Base-by-base conservation (phyloP, 2,888 invertebrate genomes). In the Cosmia pyralina region DNA sequence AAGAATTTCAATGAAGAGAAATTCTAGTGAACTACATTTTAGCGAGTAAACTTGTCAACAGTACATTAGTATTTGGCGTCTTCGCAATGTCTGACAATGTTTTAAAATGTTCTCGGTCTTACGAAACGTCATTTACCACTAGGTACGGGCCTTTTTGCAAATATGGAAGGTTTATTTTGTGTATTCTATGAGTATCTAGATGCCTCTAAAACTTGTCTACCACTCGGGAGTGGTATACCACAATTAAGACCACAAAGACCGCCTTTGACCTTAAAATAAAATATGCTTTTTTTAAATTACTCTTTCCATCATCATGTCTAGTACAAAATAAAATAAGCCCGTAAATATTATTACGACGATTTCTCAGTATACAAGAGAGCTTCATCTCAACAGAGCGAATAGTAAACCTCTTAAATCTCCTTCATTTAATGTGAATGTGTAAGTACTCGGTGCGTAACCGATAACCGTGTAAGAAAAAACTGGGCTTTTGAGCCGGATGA, bases 371-470 rank as follows among this genome's bases (percentile, higher is more conserved):
- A 55, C 17, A 41, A 55, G 41, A 34, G 46, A 48, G 38, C 11
- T 64, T 64, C 41, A 52, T 67, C 11, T 22, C 57, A 38, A 17
- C 15, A 63, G 55, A 81, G 58, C 38, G 22, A 15, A 55, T 60
- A 72, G 48, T 64, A 64, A 72, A 67, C 59, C 59, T 67, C 11
- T 53, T 67, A 64, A 72, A 60, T 78, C 69, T 69, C n/a, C 57
- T 34, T 53, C 73, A 69, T 82, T 60, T 65, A 82, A 82, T 68
- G 78, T 78, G 73, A 64, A 81, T 50, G 41, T 44, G 58, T 41
- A 63, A 46, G 41, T 79, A 38, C 34, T 52, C 5, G 19, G 48
- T n/a, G n/a, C 34, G 53, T 55, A n/a, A n/a, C 68, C 44, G 59
- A 60, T 52, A 13, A 48, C n/a, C 52, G 28, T 11, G 34, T 17